Percentiles rank a stretch among this genome's conserved stretches.
Conservation (phyloP, 2,113 vertebrate genomes). For the Kryptolebias marmoratus region DNA sequence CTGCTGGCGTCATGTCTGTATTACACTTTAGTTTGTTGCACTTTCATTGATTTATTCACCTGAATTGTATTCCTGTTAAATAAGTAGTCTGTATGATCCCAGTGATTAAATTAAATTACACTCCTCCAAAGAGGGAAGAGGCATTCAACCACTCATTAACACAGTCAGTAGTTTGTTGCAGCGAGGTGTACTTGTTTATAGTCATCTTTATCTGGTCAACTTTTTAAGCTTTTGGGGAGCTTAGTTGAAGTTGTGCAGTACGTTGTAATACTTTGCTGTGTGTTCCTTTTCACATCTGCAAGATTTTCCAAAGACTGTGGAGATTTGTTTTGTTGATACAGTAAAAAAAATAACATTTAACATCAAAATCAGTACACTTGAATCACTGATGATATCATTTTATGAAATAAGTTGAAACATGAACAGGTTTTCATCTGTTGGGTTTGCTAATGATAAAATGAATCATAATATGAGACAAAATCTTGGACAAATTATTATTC, state of each 20-base stretch:
- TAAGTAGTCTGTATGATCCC: background rate
- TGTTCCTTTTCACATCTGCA: slow-evolving; percentile 3
- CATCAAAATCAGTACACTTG: background rate
- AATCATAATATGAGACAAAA: background rate
- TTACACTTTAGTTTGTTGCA: slow-evolving; percentile 10
- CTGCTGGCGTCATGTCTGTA: slow-evolving; percentile 53
- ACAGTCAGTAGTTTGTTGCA: background rate
- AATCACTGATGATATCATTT: background rate
- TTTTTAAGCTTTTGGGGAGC: slow-evolving; percentile 8
- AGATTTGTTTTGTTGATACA: background rate
- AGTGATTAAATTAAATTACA: slow-evolving; percentile 3
- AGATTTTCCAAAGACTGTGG: background rate
- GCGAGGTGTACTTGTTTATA: background rate
- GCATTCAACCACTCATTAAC: background rate
- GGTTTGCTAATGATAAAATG: background rate
- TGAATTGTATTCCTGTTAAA: background rate
- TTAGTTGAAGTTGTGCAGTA: background rate
- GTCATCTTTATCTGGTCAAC: background rate
- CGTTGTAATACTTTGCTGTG: background rate
- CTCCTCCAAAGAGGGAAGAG: slow-evolving; percentile 14
- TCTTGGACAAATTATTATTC: background rate
- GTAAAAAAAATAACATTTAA: slow-evolving; percentile 2
- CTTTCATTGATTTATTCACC: background rate
- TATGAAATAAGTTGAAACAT: background rate
- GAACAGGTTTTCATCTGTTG: background rate